A percentile compares a stretch with the other conserved stretches of the same genome.
These are phyloP conservation scores for Centropus bengalensis DNA, from an alignment of 2,113 vertebrate species.

Conservation along the genomic window DNA sequence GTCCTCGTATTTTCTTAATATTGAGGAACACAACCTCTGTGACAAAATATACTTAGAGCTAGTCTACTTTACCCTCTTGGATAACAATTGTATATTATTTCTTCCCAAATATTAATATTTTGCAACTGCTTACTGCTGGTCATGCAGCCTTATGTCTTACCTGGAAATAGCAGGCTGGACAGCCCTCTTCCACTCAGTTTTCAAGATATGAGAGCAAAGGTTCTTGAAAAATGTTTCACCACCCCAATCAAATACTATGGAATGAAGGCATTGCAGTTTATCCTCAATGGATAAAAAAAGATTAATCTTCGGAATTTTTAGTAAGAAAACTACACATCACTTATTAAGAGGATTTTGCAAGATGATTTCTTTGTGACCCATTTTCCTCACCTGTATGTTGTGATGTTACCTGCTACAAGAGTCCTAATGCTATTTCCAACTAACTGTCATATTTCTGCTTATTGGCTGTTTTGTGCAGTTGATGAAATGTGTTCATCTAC, in stretches of 20 bases:
- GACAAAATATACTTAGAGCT: not conserved
- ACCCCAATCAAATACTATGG: not conserved
- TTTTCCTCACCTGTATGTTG: not conserved
- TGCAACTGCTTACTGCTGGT: not conserved
- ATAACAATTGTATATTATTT: not conserved
- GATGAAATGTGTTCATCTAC: not conserved
- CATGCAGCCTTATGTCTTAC: not conserved
- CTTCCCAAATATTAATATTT: not conserved
- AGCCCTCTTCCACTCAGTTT: not conserved
- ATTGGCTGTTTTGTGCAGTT: not conserved
- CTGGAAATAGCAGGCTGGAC: not conserved
- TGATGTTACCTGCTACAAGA: not conserved
- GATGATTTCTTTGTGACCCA: not conserved
- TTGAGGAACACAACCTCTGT: not conserved
- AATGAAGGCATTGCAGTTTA: not conserved
- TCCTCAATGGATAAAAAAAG: not conserved
- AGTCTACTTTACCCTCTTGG: not conserved
- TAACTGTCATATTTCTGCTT: not conserved
- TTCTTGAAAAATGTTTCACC: not conserved
- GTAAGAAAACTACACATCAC: not conserved
- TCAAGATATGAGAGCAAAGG: not conserved
- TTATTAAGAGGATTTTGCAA: not conserved
- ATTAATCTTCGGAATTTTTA: not conserved
- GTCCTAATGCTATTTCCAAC: not conserved
- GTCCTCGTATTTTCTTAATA: not conserved